Evolutionary conservation across 2,888 invertebrate species (phyloP).

Genomic region (Nomada flava): DNA sequence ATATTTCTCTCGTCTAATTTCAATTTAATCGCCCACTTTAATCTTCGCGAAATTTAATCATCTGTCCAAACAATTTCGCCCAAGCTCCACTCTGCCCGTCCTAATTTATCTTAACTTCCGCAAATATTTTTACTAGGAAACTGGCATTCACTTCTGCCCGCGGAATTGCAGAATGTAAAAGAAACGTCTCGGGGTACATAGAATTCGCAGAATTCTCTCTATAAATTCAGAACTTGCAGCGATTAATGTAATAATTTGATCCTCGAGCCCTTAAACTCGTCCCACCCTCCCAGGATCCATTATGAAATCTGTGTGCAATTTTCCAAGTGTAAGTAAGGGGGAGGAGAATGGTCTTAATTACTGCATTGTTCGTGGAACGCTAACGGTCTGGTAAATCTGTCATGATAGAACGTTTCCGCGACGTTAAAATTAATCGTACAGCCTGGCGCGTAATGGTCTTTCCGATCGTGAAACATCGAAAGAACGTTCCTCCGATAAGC

Average conservation of each 20-base stretch:
- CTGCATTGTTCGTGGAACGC: constrained; percentile 25
- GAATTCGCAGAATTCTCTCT: neutral
- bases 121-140: neutral
- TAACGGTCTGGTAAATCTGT: constrained; percentile 1
- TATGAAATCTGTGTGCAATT: constrained; percentile 42
- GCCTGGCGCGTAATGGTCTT: neutral
- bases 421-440: constrained; percentile 18
- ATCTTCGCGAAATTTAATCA: neutral
- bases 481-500: neutral
- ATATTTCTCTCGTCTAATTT: too few species aligned
- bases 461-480: neutral
- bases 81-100: neutral
- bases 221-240: constrained; percentile 37
- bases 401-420: constrained; percentile 20
- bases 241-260: constrained; percentile 53
- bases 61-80: neutral
- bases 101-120: neutral
- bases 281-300: constrained; percentile 11
- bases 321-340: constrained; percentile 4
- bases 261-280: constrained; percentile 16
- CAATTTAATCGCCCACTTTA: neutral
- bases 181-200: neutral
- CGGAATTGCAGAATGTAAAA: neutral
- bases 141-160: too few species aligned
- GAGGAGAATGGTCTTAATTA: constrained; percentile 25